These are phyloP conservation scores for Kuschelorhynchus macadamiae DNA, from an alignment of 2,888 invertebrate genomes.

Conservation along the genomic window DNA sequence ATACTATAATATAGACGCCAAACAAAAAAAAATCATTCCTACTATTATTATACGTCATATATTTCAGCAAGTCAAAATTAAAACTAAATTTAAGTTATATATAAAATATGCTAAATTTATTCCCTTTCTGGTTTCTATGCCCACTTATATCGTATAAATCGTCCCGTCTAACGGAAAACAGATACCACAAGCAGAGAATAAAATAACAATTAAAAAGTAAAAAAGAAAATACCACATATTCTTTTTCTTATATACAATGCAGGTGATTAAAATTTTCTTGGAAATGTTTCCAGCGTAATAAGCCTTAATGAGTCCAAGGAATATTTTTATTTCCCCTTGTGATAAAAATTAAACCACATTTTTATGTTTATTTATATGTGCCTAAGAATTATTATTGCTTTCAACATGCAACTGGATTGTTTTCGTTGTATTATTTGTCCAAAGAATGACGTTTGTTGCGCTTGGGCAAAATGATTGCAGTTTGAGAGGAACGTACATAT, in stretches of 20 bases:
- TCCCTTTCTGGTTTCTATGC: too few relatives aligned
- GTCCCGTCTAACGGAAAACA: constrained; percentile 11
- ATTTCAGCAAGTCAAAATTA: too few relatives aligned
- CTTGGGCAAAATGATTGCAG: too few relatives aligned
- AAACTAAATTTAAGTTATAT: too few relatives aligned
- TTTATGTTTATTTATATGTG: constrained; percentile 45
- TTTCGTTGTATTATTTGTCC: constrained; percentile 25
- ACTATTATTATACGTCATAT: too few relatives aligned
- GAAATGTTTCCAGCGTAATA: constrained; percentile 59
- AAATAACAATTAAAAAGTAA: constrained; percentile 43
- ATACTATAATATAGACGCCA: too few relatives aligned
- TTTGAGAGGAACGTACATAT: too few relatives aligned
- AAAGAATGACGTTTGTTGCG: too few relatives aligned
- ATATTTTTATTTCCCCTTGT: constrained; percentile 45
- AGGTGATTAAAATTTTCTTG: constrained; percentile 61
- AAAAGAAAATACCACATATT: constrained; percentile 40
- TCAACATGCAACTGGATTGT: constrained; percentile 37
- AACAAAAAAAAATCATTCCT: too few relatives aligned
- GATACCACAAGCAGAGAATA: constrained; percentile 31
- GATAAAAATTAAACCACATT: constrained; percentile 44
- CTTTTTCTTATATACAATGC: constrained; percentile 61
- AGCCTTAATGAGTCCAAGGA: constrained; percentile 58
- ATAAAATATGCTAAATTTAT: too few relatives aligned
- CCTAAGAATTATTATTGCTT: constrained; percentile 38
- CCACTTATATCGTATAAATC: too few relatives aligned